Evolutionary conservation across 2,797 vertebrate genomes (phyloP), one percentile per base, ranked within the genome.

Genomic region (Coccyzus lansbergi): DNA sequence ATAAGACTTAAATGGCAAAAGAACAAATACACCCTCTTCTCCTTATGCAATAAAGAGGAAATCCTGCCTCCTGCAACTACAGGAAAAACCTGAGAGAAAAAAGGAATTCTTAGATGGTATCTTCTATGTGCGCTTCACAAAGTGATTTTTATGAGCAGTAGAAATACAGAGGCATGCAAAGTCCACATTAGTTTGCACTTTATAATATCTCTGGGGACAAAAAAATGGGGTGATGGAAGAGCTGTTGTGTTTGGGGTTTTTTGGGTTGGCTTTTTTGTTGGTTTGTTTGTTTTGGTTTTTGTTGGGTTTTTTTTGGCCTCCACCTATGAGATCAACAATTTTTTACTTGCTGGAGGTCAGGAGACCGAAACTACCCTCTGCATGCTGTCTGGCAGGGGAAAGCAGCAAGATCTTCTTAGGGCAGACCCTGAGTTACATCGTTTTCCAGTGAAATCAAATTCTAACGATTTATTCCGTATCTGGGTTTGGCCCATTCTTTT

Each of bases 31-130:
- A 72, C 51, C 36, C 72, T 80, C 62, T 68, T 19, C 25, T 89
- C n/a, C 85, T 95, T 91, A 90, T 86, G 91, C 89, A 96, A 95
- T n/a, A 65, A 74, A 77, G 90, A 92, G 93, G 92, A 95, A 95
- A 95, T 97, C 94, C 94, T 91, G 93, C 55, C 85, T 94, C 26
- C 83, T 91, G 65, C 31, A n/a, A 52, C 82, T 89, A 69, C 68
- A 82, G 76, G 86, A 72, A 89, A 91, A 92, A 84, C 29, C 46
- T 53, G 59, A 83, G 59, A 83, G 60, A 74, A 80, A 62, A 90
- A 94, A 83, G 38, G 55, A 44, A 12, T 86, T 89, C 58, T 56
- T 59, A 68, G 75, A 62, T 91, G 42, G 0, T 91, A 81, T 60
- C 52, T 88, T 56, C 68, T 88, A 1, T 19, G 31, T 53, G 51